A percentile compares a stretch with the other conserved stretches of the same genome.
Conservation (phyloP, 2,888 invertebrate species). For the Chelonus formosanus region DNA sequence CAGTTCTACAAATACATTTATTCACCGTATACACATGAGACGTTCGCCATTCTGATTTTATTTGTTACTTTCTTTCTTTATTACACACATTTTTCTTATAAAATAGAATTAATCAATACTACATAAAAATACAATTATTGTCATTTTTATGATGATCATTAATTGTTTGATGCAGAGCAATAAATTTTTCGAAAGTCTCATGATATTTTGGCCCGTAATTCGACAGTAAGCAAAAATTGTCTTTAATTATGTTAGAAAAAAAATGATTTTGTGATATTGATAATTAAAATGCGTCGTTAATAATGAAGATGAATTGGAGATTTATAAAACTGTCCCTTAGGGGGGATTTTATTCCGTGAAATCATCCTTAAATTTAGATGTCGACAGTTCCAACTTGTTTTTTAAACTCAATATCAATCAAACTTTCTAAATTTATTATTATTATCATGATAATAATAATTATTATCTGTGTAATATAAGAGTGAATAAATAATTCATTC, state of each 20-base stretch:
- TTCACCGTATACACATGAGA: conserved; percentile 46
- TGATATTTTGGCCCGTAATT: conserved; percentile 42
- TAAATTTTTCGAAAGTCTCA: conserved; percentile 18
- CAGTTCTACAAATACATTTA: conserved; percentile 60
- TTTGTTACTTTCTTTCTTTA: conserved; percentile 8
- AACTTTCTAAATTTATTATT: conserved; percentile 15
- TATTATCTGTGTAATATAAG: too few species aligned
- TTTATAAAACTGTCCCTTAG: conserved; percentile 61
- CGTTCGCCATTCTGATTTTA: conserved; percentile 36
- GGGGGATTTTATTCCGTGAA: conserved; percentile 59
- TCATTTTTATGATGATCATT: too few species aligned
- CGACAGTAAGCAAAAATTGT: conserved; percentile 45
- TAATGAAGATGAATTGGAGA: conserved; percentile 44
- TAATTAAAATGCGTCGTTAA: conserved; percentile 38
- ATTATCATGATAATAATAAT: too few species aligned
- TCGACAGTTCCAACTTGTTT: conserved; percentile 51
- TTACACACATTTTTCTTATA: too few species aligned
- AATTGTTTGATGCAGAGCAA: conserved; percentile 1
- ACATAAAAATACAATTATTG: too few species aligned
- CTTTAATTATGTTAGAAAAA: conserved; percentile 5
- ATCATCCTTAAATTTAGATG: conserved; percentile 60
- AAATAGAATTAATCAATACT: too few species aligned
- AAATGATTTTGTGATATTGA: conserved; percentile 43
- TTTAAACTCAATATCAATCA: conserved; percentile 15
- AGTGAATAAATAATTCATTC: too few species aligned